Percentiles rank a stretch among this genome's conserved stretches.
phyloP scores from a whole-genome alignment of 2,113 vertebrate species.

The Vidua macroura region DNA sequence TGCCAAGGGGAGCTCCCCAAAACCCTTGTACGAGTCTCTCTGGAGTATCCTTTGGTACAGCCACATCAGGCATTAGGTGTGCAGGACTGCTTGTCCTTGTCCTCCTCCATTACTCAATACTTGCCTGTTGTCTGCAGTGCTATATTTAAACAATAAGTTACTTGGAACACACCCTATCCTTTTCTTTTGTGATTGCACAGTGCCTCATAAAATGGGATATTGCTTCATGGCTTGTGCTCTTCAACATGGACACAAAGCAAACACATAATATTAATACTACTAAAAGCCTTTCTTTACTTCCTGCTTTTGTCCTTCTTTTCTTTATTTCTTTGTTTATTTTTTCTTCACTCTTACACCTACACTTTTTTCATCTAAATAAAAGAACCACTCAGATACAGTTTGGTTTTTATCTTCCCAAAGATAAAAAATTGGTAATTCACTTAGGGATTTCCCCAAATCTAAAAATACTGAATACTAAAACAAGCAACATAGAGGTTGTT shows the following conservation, averaged over 20 bases:
- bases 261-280: not conserved
- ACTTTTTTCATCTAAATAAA: not conserved
- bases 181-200: constrained; percentile 7
- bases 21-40: not conserved
- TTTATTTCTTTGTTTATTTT: not conserved
- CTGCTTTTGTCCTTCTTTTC: constrained; percentile 6
- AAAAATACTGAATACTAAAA: not conserved
- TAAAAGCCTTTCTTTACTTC: not conserved
- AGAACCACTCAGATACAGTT: not conserved
- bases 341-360: not conserved
- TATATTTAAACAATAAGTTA: constrained; percentile 2
- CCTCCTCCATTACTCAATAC: not conserved
- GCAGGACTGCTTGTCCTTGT: not conserved
- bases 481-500: not conserved
- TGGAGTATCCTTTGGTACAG: not conserved
- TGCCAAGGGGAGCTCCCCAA: not conserved
- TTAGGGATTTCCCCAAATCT: not conserved
- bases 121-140: not conserved
- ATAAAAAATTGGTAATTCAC: not conserved
- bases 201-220: not conserved
- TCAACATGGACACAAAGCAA: not conserved
- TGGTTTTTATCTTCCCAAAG: not conserved
- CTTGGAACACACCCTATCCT: constrained; percentile 33
- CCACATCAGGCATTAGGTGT: not conserved
- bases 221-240: not conserved